These are phyloP conservation scores for Drosophila villosipedis DNA, from an alignment of 2,888 invertebrate species.

Conservation along the genomic window DNA sequence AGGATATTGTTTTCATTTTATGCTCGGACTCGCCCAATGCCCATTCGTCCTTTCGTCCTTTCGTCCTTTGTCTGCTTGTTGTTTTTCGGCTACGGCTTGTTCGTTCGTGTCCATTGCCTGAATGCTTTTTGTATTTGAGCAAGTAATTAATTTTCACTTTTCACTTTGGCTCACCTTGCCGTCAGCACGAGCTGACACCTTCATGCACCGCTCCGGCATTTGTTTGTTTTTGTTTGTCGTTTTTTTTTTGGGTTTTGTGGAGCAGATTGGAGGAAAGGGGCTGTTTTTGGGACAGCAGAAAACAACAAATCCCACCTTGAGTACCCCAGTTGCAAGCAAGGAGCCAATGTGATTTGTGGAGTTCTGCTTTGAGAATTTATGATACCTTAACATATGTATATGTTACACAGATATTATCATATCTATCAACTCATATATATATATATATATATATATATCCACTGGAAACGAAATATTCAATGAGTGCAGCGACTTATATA, in stretches of 20 bases:
- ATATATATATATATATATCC: neutral
- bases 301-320: neutral
- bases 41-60: constrained; percentile 9
- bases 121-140: constrained; percentile 42
- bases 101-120: constrained; percentile 13
- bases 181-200: constrained; percentile 43
- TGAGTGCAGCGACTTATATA: neutral
- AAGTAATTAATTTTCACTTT: constrained; percentile 73
- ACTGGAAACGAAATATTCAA: neutral
- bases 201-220: constrained; percentile 7
- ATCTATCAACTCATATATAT: neutral
- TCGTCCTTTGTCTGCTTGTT: constrained; percentile 29
- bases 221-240: neutral
- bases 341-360: neutral
- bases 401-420: neutral
- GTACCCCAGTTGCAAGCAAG: neutral
- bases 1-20: constrained; percentile 78
- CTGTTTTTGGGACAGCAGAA: neutral
- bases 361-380: neutral
- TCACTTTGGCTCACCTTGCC: constrained; percentile 53
- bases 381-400: neutral
- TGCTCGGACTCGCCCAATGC: constrained; percentile 41
- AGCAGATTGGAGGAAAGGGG: neutral
- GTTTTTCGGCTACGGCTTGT: constrained; percentile 17
- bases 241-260: neutral